Evolutionary conservation across 2,888 invertebrate genomes (phyloP).

Genomic region (Leptinotarsa juncta): DNA sequence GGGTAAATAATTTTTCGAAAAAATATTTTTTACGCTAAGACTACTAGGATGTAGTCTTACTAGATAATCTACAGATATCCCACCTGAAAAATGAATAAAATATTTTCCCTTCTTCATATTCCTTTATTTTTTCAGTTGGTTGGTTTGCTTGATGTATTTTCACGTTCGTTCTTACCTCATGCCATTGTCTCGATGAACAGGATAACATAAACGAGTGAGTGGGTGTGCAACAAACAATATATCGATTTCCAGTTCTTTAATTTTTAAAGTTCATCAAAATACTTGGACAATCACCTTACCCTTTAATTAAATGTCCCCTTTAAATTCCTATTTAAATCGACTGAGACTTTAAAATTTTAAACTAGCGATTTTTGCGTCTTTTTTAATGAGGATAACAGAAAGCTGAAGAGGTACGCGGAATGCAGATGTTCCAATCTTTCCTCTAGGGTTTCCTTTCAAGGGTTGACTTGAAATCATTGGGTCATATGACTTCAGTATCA

Average conservation of each 20-base stretch:
- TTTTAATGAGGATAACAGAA: not conserved
- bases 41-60: no score
- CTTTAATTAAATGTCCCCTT: constrained; percentile 1
- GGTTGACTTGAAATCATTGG: not conserved
- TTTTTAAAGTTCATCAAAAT: not conserved
- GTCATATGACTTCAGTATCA: not conserved
- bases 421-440: no score
- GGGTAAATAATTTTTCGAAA: no score
- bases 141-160: no score
- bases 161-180: not conserved
- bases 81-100: no score
- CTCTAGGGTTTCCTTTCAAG: not conserved
- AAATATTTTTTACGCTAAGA: no score
- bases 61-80: no score
- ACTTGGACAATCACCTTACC: not conserved
- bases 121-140: no score
- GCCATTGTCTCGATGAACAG: not conserved
- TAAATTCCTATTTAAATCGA: not conserved
- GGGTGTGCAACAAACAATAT: not conserved
- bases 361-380: constrained; percentile 14
- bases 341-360: constrained; percentile 7
- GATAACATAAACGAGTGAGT: not conserved
- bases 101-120: no score
- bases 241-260: not conserved
- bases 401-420: not conserved